These are phyloP conservation scores for Cantharis rufa DNA, from an alignment of 2,888 invertebrate species.

Conservation along the genomic window DNA sequence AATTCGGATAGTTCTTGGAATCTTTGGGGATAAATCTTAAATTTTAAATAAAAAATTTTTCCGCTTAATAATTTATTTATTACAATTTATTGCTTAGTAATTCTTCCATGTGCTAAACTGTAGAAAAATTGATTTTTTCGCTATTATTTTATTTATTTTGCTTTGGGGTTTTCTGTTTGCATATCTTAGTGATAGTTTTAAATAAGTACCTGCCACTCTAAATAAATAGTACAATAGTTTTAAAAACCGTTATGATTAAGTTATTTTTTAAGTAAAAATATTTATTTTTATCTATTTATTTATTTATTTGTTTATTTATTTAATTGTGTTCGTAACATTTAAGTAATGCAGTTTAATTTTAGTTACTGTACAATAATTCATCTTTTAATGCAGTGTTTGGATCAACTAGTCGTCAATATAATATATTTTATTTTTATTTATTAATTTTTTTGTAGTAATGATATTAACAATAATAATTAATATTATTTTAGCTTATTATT, in stretches of 20 bases:
- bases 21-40: conserved; percentile 14
- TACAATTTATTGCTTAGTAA: background rate
- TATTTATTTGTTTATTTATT: background rate
- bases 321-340: background rate
- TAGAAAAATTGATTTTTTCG: background rate
- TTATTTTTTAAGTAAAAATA: background rate
- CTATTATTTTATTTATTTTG: background rate
- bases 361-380: background rate
- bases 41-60: background rate
- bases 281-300: background rate
- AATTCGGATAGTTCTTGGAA: conserved; percentile 42
- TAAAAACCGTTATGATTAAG: background rate
- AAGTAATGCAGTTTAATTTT: background rate
- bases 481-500: background rate
- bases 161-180: background rate
- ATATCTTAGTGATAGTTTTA: background rate
- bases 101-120: background rate
- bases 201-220: background rate
- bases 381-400: background rate
- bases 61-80: background rate
- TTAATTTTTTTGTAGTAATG: background rate
- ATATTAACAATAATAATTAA: background rate
- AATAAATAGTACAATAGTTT: background rate
- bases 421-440: background rate
- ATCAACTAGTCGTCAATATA: background rate